Evolutionary conservation across 2,113 vertebrate species (phyloP).

Genomic region (Toxostoma redivivum): DNA sequence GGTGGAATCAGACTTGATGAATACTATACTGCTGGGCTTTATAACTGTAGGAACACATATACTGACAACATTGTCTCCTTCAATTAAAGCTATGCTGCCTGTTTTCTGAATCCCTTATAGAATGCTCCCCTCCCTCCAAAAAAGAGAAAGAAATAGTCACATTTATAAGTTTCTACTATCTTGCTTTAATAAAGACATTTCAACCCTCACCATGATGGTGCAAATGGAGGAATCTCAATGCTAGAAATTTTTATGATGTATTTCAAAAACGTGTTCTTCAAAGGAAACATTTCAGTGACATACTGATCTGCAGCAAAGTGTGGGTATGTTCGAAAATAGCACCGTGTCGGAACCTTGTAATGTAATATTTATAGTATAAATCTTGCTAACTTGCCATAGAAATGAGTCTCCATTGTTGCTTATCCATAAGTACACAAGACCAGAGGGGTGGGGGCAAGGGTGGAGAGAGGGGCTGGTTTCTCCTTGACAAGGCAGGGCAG

Average conservation of each 20-base stretch:
- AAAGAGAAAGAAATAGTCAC: background rate
- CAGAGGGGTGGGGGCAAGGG: background rate
- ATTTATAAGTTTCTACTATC: constrained; percentile 11
- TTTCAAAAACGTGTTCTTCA: constrained; percentile 26
- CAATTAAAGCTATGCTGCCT: constrained; percentile 29
- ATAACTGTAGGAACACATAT: background rate
- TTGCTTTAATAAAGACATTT: constrained; percentile 32
- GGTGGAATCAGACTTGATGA: constrained; percentile 68
- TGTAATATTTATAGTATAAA: constrained; percentile 46
- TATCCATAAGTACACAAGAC: constrained; percentile 20
- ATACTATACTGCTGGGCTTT: constrained; percentile 49
- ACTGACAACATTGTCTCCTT: constrained; percentile 59
- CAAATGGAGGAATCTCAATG: background rate
- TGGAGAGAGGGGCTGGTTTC: background rate
- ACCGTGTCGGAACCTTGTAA: background rate
- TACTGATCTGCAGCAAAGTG: constrained; percentile 9
- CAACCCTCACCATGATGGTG: background rate
- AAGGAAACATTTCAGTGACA: constrained; percentile 37
- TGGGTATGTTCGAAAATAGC: constrained; percentile 5
- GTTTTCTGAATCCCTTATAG: background rate
- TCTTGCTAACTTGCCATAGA: constrained; percentile 33
- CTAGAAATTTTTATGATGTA: constrained; percentile 18
- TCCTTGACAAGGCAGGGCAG: constrained; percentile 9
- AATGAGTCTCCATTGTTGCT: constrained; percentile 44
- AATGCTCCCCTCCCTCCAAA: background rate